Conservation (phyloP, 2,888 invertebrate species). For the Desoria tigrina region DNA sequence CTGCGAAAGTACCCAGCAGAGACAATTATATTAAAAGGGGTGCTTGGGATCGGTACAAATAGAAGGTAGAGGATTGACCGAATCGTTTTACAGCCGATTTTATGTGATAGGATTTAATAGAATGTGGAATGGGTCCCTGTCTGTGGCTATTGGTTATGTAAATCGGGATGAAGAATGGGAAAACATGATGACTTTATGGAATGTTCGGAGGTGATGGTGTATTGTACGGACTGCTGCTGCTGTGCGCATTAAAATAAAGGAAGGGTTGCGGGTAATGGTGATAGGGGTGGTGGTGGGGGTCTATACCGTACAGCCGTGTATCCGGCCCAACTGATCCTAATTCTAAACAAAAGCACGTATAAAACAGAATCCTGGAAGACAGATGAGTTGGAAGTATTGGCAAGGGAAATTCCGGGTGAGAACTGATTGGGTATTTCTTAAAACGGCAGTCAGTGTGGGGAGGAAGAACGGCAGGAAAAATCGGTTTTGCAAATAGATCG, state of each 20-base stretch:
- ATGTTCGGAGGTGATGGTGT: slow-evolving; percentile 11
- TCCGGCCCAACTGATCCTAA: slow-evolving; percentile 46
- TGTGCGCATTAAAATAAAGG: slow-evolving; percentile 20
- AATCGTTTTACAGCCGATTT: not conserved
- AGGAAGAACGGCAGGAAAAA: slow-evolving; percentile 23
- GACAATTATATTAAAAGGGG: too few relatives aligned
- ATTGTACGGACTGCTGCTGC: slow-evolving; percentile 17
- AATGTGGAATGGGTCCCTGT: not conserved
- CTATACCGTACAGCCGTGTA: not conserved
- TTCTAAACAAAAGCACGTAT: slow-evolving; percentile 53
- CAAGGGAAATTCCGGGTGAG: slow-evolving; percentile 50
- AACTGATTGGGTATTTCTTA: slow-evolving; percentile 51
- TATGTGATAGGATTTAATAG: slow-evolving; percentile 6
- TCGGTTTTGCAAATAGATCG: slow-evolving; percentile 52
- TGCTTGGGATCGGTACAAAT: too few relatives aligned
- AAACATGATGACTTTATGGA: slow-evolving; percentile 26
- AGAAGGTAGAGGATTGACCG: not conserved
- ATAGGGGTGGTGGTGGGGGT: not conserved
- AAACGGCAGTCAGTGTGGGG: slow-evolving; percentile 27
- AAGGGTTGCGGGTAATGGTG: slow-evolving; percentile 18
- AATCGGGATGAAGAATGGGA: slow-evolving; percentile 7
- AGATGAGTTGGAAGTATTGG: slow-evolving; percentile 51
- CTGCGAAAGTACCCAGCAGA: too few relatives aligned
- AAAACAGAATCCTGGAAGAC: slow-evolving; percentile 49
- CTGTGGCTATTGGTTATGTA: not conserved